Evolutionary conservation across 2,113 vertebrate species (phyloP).

Genomic region (Ptychochromis oligacanthus): DNA sequence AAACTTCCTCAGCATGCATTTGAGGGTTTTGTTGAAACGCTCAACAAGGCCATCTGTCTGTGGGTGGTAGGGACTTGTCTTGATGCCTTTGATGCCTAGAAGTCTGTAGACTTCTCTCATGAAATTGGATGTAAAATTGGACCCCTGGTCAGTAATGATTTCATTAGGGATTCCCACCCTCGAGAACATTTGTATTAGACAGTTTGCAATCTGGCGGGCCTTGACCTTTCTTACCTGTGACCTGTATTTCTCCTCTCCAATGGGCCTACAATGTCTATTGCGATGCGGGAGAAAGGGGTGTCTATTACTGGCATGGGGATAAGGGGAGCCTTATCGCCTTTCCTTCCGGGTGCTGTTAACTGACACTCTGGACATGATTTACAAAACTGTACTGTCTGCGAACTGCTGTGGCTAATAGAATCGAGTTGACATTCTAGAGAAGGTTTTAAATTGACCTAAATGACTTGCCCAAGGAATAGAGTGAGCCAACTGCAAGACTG

Average conservation of each 20-base stretch:
- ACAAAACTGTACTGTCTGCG: no score
- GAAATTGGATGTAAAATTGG: no score
- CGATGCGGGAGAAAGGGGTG: background rate
- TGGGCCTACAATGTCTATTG: background rate
- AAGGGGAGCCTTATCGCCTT: no score
- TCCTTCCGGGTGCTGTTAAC: no score
- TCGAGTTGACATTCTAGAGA: background rate
- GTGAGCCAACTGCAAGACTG: no score
- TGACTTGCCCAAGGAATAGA: no score
- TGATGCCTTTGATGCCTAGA: no score
- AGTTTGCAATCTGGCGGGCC: background rate
- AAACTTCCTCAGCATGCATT: background rate
- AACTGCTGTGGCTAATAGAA: background rate
- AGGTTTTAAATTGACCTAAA: background rate
- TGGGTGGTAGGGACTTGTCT: background rate
- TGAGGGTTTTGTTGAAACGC: background rate
- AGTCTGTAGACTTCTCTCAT: no score
- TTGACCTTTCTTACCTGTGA: background rate
- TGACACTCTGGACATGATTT: no score
- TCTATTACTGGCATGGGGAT: background rate
- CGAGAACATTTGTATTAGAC: background rate
- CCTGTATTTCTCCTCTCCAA: background rate
- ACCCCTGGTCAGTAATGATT: no score
- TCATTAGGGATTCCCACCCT: no score
- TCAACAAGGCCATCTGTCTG: background rate